Base-by-base conservation (phyloP, 2,113 vertebrate species). In the Pseudorasbora parva region DNA sequence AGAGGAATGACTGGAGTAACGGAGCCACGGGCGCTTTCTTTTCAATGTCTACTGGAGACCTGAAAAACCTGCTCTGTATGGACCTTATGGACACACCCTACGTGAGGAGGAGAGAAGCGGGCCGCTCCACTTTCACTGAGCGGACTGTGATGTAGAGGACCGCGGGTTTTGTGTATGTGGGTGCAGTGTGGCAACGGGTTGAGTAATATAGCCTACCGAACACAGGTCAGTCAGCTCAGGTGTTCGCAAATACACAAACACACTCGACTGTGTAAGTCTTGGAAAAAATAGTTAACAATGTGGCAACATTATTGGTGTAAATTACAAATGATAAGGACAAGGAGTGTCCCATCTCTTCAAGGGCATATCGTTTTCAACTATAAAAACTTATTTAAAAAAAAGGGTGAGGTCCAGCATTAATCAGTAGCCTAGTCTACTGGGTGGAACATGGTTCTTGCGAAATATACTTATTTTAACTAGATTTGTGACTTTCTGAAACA, bases 31-130 rank as follows among this genome's bases (percentile, higher is more conserved):
- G 86, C 88, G 87, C 60, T 30, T n/a, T 59, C 86, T 85, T 93
- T 92, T 89, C 87, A 89, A 51, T 54, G 45, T 57, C 30, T 43
- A 54, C 21, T 37, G 57, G 41, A 71, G 4, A 88, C 87, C 80
- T 12, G 88, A 85, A 88, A 91, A 90, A 93, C 92, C 89, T 8
- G 89, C 91, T 91, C 83, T 37, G 6, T 7, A 5, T 37, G 7
- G 37, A 6, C 37, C 82, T n/a, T 43, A 66, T 64, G 51, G 88
- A 89, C 91, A 93, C 91, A 84, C 93, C 91, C 90, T 87, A 7
- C 56, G 60, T 45, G n/a, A n/a, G n/a, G 49, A 83, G 62, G 47
- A 77, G 78, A 79, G 77, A 9, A 30, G 3, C 8, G 23, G 9
- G 10, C 11, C 23, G 17, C 59, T 79, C 15, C 77, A 79, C 23